Base-by-base conservation (phyloP, 64 coral and sea anemone species). In the Montipora efflorescens region DNA sequence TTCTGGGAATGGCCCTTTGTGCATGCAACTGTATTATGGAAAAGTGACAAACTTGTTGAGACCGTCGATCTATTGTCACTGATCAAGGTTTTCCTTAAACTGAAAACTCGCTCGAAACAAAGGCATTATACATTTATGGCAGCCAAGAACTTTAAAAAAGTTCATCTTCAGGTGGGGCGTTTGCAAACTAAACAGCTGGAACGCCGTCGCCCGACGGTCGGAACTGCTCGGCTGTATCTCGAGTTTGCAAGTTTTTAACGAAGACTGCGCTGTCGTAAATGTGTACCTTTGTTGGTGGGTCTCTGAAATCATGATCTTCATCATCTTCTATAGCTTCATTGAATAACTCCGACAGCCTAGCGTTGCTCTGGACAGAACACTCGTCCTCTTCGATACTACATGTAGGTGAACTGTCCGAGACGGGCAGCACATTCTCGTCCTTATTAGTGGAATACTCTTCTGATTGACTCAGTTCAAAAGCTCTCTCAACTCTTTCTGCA, bases 181-280 rank as follows among this genome's bases (percentile, higher is more conserved):
- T 86, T 71, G 46, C 62, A 86, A 50, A 48, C 16, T 3, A 86
- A 52, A 48, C 18, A 45, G 12, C 67, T 85, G 67, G 47, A 86
- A 66, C 7, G 62, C 20, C 66, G 6, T 44, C 47, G 0, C 6
- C 46, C 45, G n/a, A 51, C 45, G 45, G 3, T 22, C 47, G 45
- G 48, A 68, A n/a, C 7, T 50, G 66, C 13, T 70, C 66, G 36
- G 7, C 4, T 21, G 19, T 18, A 67, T 48, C 43, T 47, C n/a
- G 66, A 86, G 14, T 70, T 48, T n/a, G 68, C n/a, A 50, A 70
- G 66, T 23, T 21, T 72, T 49, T 15, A 71, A 71, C 19, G 16
- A 49, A 70, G 16, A 8, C 45, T 86, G 82, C 12, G 18, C 71
- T 71, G 3, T 71, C 82, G 47, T 86, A 86, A 49, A 67, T 22